Evolutionary conservation across 2,888 invertebrate genomes (phyloP), one percentile per base, ranked within the genome.

Genomic region (Acleris emargana): DNA sequence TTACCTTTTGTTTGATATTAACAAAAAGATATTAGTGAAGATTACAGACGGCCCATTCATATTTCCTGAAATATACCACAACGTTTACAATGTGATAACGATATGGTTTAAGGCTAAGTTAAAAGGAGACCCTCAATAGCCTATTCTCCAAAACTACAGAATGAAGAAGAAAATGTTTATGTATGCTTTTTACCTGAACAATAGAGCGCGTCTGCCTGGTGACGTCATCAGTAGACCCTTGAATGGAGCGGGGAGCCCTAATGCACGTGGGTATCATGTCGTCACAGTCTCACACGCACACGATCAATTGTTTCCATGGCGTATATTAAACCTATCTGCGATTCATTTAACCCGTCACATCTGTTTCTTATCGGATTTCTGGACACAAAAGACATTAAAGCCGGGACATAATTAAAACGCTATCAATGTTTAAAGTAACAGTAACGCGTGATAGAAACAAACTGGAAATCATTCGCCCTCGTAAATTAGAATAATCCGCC

Each of bases 171-270:
- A 57, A 45, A 17, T 45, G 52, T 54, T 53, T 50, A 62, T 58
- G 60, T 52, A 50, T 11, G n/a, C 13, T 54, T 67, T 45, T 80
- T 86, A 95, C 96, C 95, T 96, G 96, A 78, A 94, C 94, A 83
- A 95, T 96, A 80, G 94, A 95, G 80, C 94, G 94, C 69, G 94
- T 95, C 86, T 95, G 95, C 68, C 94, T 88, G 59, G 94, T 94
- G 86, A 96, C 95, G 87, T 96, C 96, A 88, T 97, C 96, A 71
- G 94, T 95, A 73, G 96, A 96, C 76, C 96, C 96, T 87, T 96
- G 96, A 78, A 94, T 94, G 72, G 94, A 93, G 71, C 95, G 94
- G 73, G 95, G 94, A 54, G 95, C 95, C 81, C 95, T 91, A 75
- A 96, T 95, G 81, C 96, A 96, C 76, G 95, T 95, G 52, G 95